A percentile compares a stretch with the other conserved stretches of the same genome.
Conservation (phyloP, 2,113 vertebrate species). For the Sterna hirundo region DNA sequence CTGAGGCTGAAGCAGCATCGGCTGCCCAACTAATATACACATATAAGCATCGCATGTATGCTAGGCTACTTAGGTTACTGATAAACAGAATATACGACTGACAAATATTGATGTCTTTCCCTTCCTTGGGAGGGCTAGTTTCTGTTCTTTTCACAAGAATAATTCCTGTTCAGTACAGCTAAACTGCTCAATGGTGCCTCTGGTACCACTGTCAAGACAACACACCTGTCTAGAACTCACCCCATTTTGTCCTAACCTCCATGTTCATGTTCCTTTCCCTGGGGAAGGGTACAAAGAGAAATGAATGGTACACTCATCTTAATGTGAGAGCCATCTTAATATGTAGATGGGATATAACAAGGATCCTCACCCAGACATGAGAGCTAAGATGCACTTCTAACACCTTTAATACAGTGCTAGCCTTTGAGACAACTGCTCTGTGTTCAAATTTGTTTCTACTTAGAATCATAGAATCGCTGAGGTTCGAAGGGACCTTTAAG, state of each 20-base stretch:
- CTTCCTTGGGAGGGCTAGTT: neutral
- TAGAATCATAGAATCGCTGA: too few relatives aligned
- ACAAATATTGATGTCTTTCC: neutral
- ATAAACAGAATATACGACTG: neutral
- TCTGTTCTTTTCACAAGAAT: neutral
- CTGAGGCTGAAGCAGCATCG: neutral
- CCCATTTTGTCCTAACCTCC: neutral
- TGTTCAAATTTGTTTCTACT: neutral
- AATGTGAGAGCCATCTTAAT: neutral
- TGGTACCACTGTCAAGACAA: rapidly evolving
- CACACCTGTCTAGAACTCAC: neutral
- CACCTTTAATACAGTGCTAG: neutral
- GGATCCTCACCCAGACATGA: neutral
- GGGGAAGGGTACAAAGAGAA: neutral
- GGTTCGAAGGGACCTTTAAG: too few relatives aligned
- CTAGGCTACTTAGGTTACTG: neutral
- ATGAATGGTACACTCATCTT: neutral
- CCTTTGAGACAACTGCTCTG: neutral
- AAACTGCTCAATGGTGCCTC: neutral
- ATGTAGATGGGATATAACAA: neutral
- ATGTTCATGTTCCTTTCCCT: neutral
- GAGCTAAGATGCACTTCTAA: neutral
- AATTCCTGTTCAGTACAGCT: neutral
- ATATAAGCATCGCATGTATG: neutral
- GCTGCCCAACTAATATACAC: neutral